Evolutionary conservation across 2,113 vertebrate species (phyloP).

Genomic region (Barbus barbus): DNA sequence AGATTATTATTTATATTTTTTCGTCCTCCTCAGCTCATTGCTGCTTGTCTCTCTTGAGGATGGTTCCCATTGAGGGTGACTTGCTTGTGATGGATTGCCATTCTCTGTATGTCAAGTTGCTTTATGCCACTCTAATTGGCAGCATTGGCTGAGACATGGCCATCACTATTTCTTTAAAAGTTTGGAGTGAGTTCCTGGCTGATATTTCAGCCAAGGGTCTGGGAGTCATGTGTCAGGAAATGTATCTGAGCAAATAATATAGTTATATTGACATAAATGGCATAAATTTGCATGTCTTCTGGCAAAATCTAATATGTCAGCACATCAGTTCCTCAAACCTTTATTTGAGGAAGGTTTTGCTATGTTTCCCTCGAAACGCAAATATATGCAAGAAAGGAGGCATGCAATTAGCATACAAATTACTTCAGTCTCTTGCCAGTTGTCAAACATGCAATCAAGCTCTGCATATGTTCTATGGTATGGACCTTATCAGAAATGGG

Average conservation of each 20-base stretch:
- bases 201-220: slow-evolving; percentile 20
- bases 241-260: slow-evolving; percentile 1
- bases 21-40: slow-evolving; percentile 54
- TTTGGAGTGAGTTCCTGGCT: slow-evolving; percentile 19
- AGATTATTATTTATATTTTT: slow-evolving; percentile 47
- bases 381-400: slow-evolving; percentile 5
- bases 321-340: slow-evolving; percentile 7
- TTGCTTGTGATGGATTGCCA: slow-evolving; percentile 76
- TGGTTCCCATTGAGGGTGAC: slow-evolving; percentile 65
- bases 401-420: slow-evolving; percentile 53
- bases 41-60: slow-evolving; percentile 63
- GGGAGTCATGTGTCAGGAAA: neutral
- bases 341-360: neutral
- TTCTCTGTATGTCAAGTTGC: slow-evolving; percentile 73
- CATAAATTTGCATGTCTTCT: neutral
- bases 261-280: neutral
- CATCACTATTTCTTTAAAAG: slow-evolving; percentile 53
- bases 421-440: slow-evolving; percentile 62
- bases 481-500: slow-evolving; percentile 58
- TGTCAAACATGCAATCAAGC: slow-evolving; percentile 62
- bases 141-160: slow-evolving; percentile 59
- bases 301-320: neutral
- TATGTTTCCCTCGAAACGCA: neutral
- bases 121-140: slow-evolving; percentile 77
- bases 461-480: slow-evolving; percentile 49